Percentiles rank a stretch among this genome's conserved stretches.
Conservation (phyloP, 2,113 vertebrate genomes). For the Myotis yumanensis region DNA sequence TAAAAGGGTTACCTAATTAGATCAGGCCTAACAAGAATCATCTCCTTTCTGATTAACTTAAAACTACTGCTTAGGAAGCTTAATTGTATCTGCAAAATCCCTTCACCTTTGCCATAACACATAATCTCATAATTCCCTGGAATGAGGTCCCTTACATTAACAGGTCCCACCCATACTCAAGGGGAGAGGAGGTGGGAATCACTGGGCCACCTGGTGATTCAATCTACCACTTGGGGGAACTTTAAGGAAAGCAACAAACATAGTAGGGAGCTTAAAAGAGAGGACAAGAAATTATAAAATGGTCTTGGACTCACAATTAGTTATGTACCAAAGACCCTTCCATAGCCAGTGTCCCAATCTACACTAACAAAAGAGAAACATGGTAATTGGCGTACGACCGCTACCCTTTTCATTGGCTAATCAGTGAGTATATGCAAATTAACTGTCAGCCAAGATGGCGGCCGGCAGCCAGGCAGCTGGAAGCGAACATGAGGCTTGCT, state of each 20-base stretch:
- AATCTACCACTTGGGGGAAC: background rate
- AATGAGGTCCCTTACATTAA: background rate
- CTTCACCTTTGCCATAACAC: background rate
- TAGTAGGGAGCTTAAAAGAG: background rate
- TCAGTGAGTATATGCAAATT: no score
- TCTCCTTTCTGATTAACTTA: background rate
- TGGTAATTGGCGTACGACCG: no score
- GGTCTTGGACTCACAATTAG: background rate
- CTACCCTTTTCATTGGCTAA: no score
- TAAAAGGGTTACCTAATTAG: background rate
- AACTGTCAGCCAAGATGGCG: no score
- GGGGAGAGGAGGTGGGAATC: background rate
- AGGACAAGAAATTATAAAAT: background rate
- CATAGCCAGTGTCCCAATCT: background rate
- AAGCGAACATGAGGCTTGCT: no score
- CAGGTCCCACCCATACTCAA: background rate
- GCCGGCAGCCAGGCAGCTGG: no score
- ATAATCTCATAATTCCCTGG: background rate
- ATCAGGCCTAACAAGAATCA: background rate
- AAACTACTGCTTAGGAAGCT: background rate
- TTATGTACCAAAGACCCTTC: background rate
- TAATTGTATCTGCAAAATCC: background rate
- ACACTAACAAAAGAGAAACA: no score
- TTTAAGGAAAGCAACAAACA: background rate
- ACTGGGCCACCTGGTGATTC: background rate